Base-by-base conservation (phyloP, 2,113 vertebrate genomes). In the Galbula dea region DNA sequence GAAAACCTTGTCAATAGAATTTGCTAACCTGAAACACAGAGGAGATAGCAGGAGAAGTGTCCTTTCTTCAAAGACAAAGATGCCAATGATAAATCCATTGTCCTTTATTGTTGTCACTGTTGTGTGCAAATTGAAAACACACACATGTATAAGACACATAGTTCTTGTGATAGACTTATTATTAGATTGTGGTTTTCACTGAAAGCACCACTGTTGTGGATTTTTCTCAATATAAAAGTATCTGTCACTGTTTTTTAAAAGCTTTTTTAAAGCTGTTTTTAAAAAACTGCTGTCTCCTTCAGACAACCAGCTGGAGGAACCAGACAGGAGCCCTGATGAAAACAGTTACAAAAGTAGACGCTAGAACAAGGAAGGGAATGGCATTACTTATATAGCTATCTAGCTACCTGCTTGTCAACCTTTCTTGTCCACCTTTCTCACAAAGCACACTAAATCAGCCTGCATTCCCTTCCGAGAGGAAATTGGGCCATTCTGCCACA, bases 1-100 rank as follows among this genome's bases (percentile, higher is more conserved):
- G 96, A 96, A 97, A 97, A 96, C 83, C 45, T 90, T 66, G 87
- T 97, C 91, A 96, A 94, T 91, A 91, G 96, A 97, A 86, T 94
- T 93, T 65, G 15, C 77, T 96, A 94, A 91, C 30, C 41, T 79
- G 86, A 92, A 96, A 92, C 54, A 86, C 57, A 52, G 45, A 93
- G 67, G n/a, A 36, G 54, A 41, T 24, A 43, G 23, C 54, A 52
- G 73, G 54, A 36, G 78, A 88, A 71, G 48, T 46, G 82, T 48
- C 36, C 15, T 83, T 73, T 83, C 69, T 15, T 10, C 26, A 65
- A 71, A 73, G 82, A 89, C 81, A 90, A 89, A 95, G 61, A 72
- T 63, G 71, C 72, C 52, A 91, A 41, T 48, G 41, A 59, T 94
- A 93, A 93, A 93, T 73, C 86, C 26, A 3, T 46, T 83, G 61